Conservation (phyloP, 2,797 vertebrate species). For the Macrochelys suwanniensis region DNA sequence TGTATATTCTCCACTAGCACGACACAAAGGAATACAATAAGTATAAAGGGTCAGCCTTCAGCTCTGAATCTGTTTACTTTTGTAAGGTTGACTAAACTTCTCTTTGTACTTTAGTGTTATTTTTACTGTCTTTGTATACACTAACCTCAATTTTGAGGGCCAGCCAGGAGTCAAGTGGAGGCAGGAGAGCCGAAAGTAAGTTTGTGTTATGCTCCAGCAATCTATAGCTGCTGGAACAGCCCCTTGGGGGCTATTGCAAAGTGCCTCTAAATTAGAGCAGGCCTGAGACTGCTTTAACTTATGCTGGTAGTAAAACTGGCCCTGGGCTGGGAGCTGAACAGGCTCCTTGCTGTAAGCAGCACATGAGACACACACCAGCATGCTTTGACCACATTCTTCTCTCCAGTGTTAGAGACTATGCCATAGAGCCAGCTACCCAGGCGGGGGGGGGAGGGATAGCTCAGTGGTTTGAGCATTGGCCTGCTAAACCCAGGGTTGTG, state of each 20-base stretch:
- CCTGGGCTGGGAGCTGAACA: background rate
- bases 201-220: background rate
- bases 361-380: background rate
- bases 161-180: background rate
- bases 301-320: background rate
- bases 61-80: background rate
- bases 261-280: conserved; percentile 27
- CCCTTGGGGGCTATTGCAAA: conserved; percentile 4
- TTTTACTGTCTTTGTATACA: background rate
- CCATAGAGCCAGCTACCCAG: conserved; percentile 6
- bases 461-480: no score
- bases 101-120: background rate
- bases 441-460: no score
- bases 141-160: background rate
- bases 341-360: background rate
- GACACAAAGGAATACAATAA: background rate
- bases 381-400: conserved; percentile 2
- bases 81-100: background rate
- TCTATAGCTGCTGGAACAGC: conserved; percentile 32
- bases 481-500: no score
- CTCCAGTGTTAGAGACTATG: background rate
- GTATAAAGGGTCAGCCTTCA: background rate
- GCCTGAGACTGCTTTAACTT: background rate
- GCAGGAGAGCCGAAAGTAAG: background rate
- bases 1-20: background rate